Conservation (phyloP, 53 echinoderm and acorn worm genomes). For the Astropecten irregularis region DNA sequence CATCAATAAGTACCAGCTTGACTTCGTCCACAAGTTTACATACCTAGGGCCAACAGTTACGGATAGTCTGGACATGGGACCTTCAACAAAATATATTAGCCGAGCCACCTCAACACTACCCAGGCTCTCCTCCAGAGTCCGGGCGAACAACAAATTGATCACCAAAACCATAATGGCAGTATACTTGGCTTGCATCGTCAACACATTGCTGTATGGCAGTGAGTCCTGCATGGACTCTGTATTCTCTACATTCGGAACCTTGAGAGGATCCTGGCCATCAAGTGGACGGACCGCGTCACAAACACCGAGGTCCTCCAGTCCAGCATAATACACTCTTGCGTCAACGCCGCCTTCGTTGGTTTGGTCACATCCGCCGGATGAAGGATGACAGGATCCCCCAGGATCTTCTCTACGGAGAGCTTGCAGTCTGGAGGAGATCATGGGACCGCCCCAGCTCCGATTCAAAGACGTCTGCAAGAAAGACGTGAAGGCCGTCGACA, state of each 20-base stretch:
- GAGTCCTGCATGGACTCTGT: background rate
- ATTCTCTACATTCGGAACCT: background rate
- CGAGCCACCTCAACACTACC: background rate
- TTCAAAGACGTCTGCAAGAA: too few relatives aligned
- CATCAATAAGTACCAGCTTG: background rate
- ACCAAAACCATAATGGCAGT: background rate
- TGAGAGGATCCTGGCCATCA: background rate
- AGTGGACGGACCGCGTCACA: slow-evolving; percentile 36
- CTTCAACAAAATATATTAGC: background rate
- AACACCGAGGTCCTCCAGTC: background rate
- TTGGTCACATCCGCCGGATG: slow-evolving; percentile 17
- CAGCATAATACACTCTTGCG: background rate
- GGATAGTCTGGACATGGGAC: background rate
- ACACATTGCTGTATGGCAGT: slow-evolving; percentile 17
- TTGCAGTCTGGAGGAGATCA: too few relatives aligned
- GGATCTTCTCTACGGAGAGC: slow-evolving; percentile 20
- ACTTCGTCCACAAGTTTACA: background rate
- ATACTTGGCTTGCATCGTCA: background rate
- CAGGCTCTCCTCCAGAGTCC: background rate
- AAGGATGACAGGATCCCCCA: slow-evolving; percentile 20
- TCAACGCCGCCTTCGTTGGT: background rate
- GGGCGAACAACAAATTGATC: background rate
- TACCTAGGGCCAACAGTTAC: slow-evolving; percentile 14
- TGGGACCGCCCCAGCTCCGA: background rate
- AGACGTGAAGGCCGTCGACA: slow-evolving; percentile 7